Base-by-base conservation (phyloP, 2,113 vertebrate species). In the Bubo scandiacus region DNA sequence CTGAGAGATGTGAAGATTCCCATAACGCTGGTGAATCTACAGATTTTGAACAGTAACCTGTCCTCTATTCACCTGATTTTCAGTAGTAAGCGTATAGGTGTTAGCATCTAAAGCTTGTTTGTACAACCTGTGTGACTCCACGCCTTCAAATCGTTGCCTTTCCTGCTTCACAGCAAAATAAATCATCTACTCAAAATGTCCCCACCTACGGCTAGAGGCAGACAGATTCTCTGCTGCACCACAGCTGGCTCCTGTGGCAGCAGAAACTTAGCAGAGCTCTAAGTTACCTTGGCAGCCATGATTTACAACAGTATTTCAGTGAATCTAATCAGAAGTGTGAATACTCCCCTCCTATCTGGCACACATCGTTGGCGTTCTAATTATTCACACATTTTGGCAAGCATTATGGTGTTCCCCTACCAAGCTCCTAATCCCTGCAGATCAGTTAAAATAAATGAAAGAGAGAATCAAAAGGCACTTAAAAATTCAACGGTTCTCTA, bases 331-430 rank as follows among this genome's bases (percentile, higher is more conserved):
- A 99, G 98, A 98, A 98, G 98, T 98, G 98, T 98, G 98, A 99
- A 98, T 98, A 98, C 98, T 98, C 98, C 99, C 98, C 98, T 98
- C 98, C 97, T 98, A 98, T 98, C 98, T 99, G 99, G 99, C 99
- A 98, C 98, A 98, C 98, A 98, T 98, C 98, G 97, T 97, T 97
- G 96, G 98, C 94, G 95, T 98, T 98, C 98, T 99, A 99, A 99
- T 99, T 99, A 99, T 98, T 99, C 99, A 99, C 99, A 99, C 99
- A 98, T 99, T 99, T 99, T 99, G 99, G 99, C 99, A 99, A 98
- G 98, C 96, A 52, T 98, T 97, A 96, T 97, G 98, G 98, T 98
- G 98, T 98, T 98, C 98, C 99, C 98, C 98, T 96, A 99, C 98
- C 98, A 98, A 98, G 99, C 98, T 98, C 98, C 98, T 99, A 99